Evolutionary conservation across 2,888 invertebrate genomes (phyloP).

Genomic region (Harpalus rufipes): DNA sequence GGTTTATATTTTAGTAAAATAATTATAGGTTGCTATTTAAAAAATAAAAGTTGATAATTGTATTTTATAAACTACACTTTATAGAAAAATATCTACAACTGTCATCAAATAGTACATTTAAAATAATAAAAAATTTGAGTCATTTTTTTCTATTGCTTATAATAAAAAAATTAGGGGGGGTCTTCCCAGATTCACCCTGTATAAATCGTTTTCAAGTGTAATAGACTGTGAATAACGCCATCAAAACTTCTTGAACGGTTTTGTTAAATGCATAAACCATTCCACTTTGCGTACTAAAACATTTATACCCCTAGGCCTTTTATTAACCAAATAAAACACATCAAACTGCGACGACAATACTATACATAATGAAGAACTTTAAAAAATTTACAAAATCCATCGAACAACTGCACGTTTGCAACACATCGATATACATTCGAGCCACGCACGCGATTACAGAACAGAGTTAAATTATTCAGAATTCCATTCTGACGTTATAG

Average conservation of each 20-base stretch:
- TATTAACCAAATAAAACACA: background rate
- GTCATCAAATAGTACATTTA: no score
- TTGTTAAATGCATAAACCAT: conserved; percentile 5
- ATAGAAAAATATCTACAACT: no score
- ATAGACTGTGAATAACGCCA: background rate
- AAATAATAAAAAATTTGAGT: no score
- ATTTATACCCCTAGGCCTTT: background rate
- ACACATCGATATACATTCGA: conserved; percentile 29
- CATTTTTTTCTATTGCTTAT: no score
- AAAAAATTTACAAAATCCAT: conserved; percentile 28
- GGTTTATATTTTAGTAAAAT: no score
- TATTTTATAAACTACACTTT: no score
- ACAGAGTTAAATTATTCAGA: conserved; percentile 51
- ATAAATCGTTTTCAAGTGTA: background rate
- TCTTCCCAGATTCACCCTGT: no score
- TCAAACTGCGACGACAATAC: background rate
- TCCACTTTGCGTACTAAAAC: background rate
- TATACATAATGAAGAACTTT: conserved; percentile 11
- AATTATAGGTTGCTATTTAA: no score
- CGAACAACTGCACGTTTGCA: background rate
- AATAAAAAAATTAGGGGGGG: no score
- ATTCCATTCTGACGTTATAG: conserved; percentile 36
- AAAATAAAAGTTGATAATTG: no score
- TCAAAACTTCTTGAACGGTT: background rate
- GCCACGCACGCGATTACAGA: conserved; percentile 12